phyloP scores from a whole-genome alignment of 2,888 invertebrate genomes.

The Miltochrista miniata region DNA sequence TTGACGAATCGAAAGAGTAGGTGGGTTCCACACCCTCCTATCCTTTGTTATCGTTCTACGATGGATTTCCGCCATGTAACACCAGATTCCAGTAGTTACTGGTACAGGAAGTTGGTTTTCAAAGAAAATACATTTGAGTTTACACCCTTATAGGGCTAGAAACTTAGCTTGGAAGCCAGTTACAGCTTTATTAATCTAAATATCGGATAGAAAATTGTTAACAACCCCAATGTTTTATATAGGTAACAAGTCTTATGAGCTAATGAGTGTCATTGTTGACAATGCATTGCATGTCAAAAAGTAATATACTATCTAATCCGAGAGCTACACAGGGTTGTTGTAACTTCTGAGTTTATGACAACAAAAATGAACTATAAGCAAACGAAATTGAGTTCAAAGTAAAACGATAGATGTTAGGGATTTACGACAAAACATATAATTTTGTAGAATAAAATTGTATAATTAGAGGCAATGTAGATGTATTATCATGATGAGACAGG shows the following conservation, averaged over 20 bases:
- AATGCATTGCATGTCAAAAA: conserved; percentile 59
- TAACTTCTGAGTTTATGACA: conserved; percentile 6
- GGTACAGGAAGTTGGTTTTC: too few species aligned
- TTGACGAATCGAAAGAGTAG: too few species aligned
- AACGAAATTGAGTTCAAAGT: conserved; percentile 1
- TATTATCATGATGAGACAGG: conserved; percentile 53
- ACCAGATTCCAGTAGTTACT: too few species aligned
- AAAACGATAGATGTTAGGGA: background rate
- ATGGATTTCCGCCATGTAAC: too few species aligned
- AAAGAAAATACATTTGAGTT: too few species aligned
- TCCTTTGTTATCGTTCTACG: too few species aligned
- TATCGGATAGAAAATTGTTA: conserved; percentile 22
- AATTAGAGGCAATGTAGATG: conserved; percentile 64
- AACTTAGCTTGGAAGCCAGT: too few species aligned
- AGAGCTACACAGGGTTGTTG: background rate
- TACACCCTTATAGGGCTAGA: too few species aligned
- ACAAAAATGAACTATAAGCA: background rate
- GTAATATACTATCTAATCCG: conserved; percentile 38
- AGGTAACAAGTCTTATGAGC: conserved; percentile 44
- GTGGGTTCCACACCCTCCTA: too few species aligned
- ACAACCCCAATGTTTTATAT: conserved; percentile 27
- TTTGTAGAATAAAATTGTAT: conserved; percentile 50
- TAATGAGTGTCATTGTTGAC: conserved; percentile 51
- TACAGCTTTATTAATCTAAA: too few species aligned
- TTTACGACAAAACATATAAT: conserved; percentile 22